phyloP scores from a whole-genome alignment of 2,888 invertebrate species.

The Synergus umbraculus region DNA sequence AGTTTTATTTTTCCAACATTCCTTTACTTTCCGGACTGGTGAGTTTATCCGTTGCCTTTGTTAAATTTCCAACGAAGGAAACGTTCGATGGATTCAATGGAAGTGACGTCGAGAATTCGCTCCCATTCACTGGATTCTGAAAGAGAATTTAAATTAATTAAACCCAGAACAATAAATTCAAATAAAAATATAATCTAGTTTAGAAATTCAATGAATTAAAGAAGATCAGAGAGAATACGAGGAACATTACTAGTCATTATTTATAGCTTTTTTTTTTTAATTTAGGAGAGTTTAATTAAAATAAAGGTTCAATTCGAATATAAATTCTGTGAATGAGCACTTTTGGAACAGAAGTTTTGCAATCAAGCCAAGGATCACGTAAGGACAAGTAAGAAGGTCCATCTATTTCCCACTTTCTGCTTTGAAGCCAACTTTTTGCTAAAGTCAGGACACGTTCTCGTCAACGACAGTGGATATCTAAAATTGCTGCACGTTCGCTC shows the following conservation, averaged over 20 bases:
- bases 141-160: slow-evolving; percentile 16
- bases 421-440: slow-evolving; percentile 21
- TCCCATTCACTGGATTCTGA: slow-evolving; percentile 24
- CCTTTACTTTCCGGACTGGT: neutral
- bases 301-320: neutral
- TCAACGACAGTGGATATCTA: slow-evolving; percentile 33
- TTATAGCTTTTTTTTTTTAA: neutral
- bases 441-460: slow-evolving; percentile 29
- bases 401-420: slow-evolving; percentile 23
- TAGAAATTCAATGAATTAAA: too few relatives aligned
- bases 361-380: slow-evolving; percentile 37
- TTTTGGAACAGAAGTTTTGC: slow-evolving; percentile 15
- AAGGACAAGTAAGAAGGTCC: slow-evolving; percentile 11
- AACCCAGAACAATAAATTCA: too few relatives aligned
- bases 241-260: too few relatives aligned
- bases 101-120: slow-evolving; percentile 2
- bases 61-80: slow-evolving; percentile 20
- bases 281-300: neutral
- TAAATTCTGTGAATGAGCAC: neutral
- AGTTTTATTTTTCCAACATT: slow-evolving; percentile 10
- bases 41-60: slow-evolving; percentile 20
- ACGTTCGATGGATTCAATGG: neutral
- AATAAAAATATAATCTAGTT: too few relatives aligned
- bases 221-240: too few relatives aligned
- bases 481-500: slow-evolving; percentile 30